These are phyloP conservation scores for Petaurus breviceps DNA, from an alignment of 2,113 vertebrate genomes.

Conservation along the genomic window DNA sequence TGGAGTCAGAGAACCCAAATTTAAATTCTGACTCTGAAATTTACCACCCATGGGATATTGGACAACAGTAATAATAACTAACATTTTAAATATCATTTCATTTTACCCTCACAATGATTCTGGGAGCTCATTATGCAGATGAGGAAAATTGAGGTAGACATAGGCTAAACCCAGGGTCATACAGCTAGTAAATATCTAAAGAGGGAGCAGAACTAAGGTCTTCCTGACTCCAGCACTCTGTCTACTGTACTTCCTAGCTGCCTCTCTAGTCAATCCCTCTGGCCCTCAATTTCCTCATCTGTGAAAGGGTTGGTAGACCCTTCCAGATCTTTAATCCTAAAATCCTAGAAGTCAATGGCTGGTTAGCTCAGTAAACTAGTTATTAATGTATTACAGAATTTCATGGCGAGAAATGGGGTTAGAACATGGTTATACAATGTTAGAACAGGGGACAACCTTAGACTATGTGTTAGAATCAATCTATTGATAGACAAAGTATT, in stretches of 20 bases:
- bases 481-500: not conserved
- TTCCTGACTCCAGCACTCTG: not conserved
- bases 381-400: not conserved
- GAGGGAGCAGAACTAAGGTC: not conserved
- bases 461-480: not conserved
- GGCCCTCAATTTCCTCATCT: not conserved
- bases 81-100: not conserved
- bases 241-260: not conserved
- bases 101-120: not conserved
- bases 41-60: not conserved
- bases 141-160: not conserved
- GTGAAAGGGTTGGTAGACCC: not conserved
- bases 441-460: not conserved
- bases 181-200: not conserved
- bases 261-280: not conserved
- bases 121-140: not conserved
- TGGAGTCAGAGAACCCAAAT: not conserved
- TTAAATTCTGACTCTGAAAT: not conserved
- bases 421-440: not conserved
- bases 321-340: not conserved
- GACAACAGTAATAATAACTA: not conserved
- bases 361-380: not conserved
- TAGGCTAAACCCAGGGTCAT: not conserved
- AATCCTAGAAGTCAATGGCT: not conserved
- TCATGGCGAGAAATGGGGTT: not conserved